Conservation (phyloP, 1,140 invertebrate genomes). For the Rhagoletis pomonella region DNA sequence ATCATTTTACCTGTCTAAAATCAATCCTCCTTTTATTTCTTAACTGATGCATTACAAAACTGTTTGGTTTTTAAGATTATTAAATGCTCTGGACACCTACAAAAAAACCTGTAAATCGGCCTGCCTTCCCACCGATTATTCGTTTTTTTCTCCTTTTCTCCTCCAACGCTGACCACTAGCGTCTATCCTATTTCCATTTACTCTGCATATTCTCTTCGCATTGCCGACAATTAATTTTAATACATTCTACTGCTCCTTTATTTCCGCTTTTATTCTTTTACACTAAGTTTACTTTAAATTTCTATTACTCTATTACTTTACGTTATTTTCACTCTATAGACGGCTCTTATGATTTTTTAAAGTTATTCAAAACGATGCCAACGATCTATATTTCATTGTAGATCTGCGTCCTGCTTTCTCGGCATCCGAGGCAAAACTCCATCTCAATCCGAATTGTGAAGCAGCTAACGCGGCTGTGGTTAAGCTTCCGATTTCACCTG, state of each 20-base stretch:
- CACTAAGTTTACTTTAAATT: constrained; percentile 12
- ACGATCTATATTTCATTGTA: constrained; percentile 74
- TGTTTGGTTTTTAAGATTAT: not conserved
- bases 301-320: constrained; percentile 44
- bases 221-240: not conserved
- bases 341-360: constrained; percentile 19
- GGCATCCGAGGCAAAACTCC: constrained; percentile 72
- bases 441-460: constrained; percentile 71
- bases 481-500: constrained; percentile 22
- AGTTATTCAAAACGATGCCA: constrained; percentile 28
- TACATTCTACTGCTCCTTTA: constrained; percentile 62
- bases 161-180: not conserved
- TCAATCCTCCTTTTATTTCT: too few relatives aligned
- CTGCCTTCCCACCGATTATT: too few relatives aligned
- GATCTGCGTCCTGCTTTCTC: constrained; percentile 75
- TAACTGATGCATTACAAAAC: not conserved
- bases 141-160: not conserved
- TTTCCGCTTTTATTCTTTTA: constrained; percentile 55
- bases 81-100: not conserved
- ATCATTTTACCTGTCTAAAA: too few relatives aligned
- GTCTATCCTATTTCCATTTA: not conserved
- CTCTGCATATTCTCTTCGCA: not conserved
- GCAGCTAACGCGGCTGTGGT: constrained; percentile 59
- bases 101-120: too few relatives aligned
- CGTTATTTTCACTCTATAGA: constrained; percentile 31